Base-by-base conservation (phyloP, 1,140 invertebrate genomes). In the Cyclargus thomasi region DNA sequence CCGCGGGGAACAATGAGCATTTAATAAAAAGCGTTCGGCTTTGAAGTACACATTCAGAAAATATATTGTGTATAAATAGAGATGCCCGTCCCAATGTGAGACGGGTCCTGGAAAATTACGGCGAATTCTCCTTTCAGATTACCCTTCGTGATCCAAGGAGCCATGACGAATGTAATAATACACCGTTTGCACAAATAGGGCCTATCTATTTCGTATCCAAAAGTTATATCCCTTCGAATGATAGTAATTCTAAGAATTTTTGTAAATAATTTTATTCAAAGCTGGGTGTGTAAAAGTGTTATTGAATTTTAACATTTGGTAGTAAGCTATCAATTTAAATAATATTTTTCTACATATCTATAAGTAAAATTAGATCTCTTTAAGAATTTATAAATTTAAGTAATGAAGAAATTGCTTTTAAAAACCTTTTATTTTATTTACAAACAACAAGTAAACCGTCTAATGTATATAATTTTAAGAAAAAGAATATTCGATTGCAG, bases 111-210 rank as follows among this genome's bases (percentile, higher is more conserved):
- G 55, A 57, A 59, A 59, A 59, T 59, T 59, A 59, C 55, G 55
- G 2, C n/a, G 53, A 55, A 59, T 21, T 59, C 20, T 18, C 55
- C 55, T 59, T 59, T 20, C 55, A 59, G 55, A 59, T 59, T 20
- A 59, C 55, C 55, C 55, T 59, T 55, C 55, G 18, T 59, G 55
- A 59, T 59, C 55, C 20, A 59, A 59, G 55, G 55, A 59, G 18
- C 18, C 17, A 59, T 59, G 55, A 20, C 55, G 18, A 59, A 59
- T 22, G 55, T 21, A 59, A 59, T 59, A 59, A 59, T 59, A 59
- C 55, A 59, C 55, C 55, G 18, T 59, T 59, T 59, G 18, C 55
- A 21, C 55, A 59, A 59, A 59, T 59, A 59, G 20, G 14, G 55
- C 55, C 55, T 21, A 59, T 59, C 18, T 59, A 59, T 59, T 59